A percentile compares a stretch with the other conserved stretches of the same genome.
Conservation (phyloP, 2,113 vertebrate genomes). For the Garra rufa region DNA sequence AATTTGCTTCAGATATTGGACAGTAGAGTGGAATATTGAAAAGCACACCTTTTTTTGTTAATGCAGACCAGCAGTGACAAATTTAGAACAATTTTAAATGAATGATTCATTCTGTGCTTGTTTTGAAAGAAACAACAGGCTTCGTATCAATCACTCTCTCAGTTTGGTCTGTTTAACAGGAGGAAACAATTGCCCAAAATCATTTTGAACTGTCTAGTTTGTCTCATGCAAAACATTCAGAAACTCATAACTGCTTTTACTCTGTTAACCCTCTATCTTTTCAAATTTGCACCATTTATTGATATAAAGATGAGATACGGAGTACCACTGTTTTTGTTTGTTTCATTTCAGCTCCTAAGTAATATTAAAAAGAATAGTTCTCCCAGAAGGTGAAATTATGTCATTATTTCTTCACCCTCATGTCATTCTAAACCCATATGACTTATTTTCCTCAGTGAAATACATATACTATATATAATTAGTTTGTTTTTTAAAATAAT, state of each 20-base stretch:
- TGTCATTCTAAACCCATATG: neutral
- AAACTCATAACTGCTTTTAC: conserved; percentile 46
- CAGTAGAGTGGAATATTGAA: conserved; percentile 6
- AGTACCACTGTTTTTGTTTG: conserved; percentile 31
- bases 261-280: conserved; percentile 42
- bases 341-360: neutral
- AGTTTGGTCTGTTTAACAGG: neutral
- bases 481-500: too few relatives aligned
- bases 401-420: neutral
- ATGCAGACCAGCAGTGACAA: neutral
- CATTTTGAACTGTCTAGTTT: conserved; percentile 1
- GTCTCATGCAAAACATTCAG: neutral
- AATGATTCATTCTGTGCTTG: conserved; percentile 13
- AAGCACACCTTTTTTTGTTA: conserved; percentile 12
- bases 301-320: conserved; percentile 54
- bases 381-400: neutral
- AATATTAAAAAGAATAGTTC: neutral
- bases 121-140: conserved; percentile 22
- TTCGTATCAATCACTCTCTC: neutral
- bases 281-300: conserved; percentile 49
- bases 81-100: neutral
- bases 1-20: neutral
- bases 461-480: neutral
- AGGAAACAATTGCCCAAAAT: neutral
- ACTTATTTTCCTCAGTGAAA: neutral